phyloP scores from a whole-genome alignment of 2,113 vertebrate species.

The Prunella fulvescens region DNA sequence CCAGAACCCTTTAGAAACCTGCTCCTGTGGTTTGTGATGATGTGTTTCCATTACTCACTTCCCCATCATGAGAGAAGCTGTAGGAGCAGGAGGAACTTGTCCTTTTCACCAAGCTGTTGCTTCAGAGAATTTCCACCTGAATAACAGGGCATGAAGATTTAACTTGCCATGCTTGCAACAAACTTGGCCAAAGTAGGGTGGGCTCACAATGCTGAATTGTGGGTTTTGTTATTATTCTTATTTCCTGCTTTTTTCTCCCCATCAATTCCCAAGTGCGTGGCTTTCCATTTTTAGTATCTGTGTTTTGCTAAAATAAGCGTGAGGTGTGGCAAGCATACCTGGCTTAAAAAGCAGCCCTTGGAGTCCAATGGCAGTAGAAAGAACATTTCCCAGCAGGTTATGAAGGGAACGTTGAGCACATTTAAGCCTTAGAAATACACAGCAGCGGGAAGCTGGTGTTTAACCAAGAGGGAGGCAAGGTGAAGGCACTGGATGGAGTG shows the following conservation, averaged over 20 bases:
- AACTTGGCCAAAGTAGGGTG: neutral
- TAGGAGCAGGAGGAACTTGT: neutral
- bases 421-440: neutral
- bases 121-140: neutral
- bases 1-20: neutral
- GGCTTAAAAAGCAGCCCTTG: neutral
- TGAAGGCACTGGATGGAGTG: neutral
- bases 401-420: fast-evolving
- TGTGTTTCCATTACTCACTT: neutral
- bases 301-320: neutral
- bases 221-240: neutral
- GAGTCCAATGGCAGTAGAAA: neutral
- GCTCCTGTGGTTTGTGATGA: neutral
- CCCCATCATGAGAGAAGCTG: neutral
- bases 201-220: neutral
- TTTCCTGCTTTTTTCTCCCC: neutral
- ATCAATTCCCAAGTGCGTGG: neutral
- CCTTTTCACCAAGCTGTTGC: neutral
- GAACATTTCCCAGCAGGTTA: neutral
- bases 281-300: neutral
- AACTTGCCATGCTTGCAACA: neutral
- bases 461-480: neutral
- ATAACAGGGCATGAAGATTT: neutral
- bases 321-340: neutral
- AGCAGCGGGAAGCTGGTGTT: neutral